Conservation (phyloP, 2,888 invertebrate genomes). For the Danaus chrysippus region DNA sequence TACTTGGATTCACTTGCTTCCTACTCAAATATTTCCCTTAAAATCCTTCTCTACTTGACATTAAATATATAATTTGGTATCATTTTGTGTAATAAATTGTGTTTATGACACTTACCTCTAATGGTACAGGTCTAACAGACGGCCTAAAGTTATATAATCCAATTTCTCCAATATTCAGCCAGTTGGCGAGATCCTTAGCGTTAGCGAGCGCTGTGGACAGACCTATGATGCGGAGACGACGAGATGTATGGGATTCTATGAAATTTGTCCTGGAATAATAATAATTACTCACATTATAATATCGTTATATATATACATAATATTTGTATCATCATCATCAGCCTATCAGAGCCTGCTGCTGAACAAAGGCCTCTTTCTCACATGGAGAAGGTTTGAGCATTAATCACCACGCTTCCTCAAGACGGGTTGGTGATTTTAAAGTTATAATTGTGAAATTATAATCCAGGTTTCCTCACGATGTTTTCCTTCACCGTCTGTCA, state of each 20-base stretch:
- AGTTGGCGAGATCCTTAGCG: constrained; percentile 96
- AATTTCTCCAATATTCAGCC: constrained; percentile 93
- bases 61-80: neutral
- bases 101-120: constrained; percentile 78
- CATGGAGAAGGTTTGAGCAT: too few species aligned
- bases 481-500: too few species aligned
- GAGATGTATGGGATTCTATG: constrained; percentile 93
- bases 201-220: constrained; percentile 98
- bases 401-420: too few species aligned
- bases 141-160: constrained; percentile 99
- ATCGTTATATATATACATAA: neutral
- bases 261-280: constrained; percentile 89
- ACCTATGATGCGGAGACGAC: constrained; percentile 92
- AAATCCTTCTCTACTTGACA: too few species aligned
- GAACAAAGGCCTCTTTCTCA: too few species aligned
- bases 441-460: too few species aligned
- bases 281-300: neutral
- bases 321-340: too few species aligned
- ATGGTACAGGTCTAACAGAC: constrained; percentile 97
- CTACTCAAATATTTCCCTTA: too few species aligned
- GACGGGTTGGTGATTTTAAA: too few species aligned
- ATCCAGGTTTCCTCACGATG: too few species aligned
- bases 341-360: too few species aligned
- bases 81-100: neutral
- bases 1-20: too few species aligned